phyloP scores from a whole-genome alignment of 1,140 invertebrate species.

The Drosophila kepulauana region DNA sequence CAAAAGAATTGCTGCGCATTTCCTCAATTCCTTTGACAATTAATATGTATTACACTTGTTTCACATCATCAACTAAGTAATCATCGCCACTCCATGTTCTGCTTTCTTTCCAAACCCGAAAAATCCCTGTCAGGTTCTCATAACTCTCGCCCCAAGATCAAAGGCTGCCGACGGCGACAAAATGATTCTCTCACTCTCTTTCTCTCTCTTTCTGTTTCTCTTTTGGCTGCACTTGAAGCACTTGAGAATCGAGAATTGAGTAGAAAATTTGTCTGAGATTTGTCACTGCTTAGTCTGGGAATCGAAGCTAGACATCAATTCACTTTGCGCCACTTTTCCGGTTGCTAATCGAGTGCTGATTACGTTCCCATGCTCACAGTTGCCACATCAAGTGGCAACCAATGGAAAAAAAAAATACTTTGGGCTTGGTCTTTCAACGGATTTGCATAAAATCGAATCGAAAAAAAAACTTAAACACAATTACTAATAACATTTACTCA shows the following conservation, averaged over 20 bases:
- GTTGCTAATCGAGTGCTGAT: constrained; percentile 31
- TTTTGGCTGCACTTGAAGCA: constrained; percentile 26
- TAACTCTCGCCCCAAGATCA: constrained; percentile 63
- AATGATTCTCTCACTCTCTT: neutral
- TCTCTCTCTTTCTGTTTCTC: neutral
- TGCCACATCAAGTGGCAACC: constrained; percentile 27
- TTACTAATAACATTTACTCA: constrained; percentile 46
- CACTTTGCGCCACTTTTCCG: constrained; percentile 16
- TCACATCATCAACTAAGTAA: constrained; percentile 46
- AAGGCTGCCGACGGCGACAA: constrained; percentile 57
- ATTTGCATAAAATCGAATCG: constrained; percentile 47
- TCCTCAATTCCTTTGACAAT: constrained; percentile 79
- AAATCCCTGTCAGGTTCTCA: constrained; percentile 37
- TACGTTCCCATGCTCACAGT: constrained; percentile 49
- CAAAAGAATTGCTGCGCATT: constrained; percentile 75
- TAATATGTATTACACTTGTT: constrained; percentile 66
- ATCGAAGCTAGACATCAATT: neutral
- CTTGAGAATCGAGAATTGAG: constrained; percentile 45
- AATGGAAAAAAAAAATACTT: no score
- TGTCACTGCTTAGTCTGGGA: constrained; percentile 66
- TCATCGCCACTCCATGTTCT: constrained; percentile 51
- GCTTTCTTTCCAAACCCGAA: constrained; percentile 34
- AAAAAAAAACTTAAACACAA: constrained; percentile 25
- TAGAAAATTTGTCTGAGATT: constrained; percentile 27
- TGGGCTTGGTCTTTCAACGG: constrained; percentile 41